phyloP scores from a whole-genome alignment of 2,113 vertebrate species.

The Conger conger region DNA sequence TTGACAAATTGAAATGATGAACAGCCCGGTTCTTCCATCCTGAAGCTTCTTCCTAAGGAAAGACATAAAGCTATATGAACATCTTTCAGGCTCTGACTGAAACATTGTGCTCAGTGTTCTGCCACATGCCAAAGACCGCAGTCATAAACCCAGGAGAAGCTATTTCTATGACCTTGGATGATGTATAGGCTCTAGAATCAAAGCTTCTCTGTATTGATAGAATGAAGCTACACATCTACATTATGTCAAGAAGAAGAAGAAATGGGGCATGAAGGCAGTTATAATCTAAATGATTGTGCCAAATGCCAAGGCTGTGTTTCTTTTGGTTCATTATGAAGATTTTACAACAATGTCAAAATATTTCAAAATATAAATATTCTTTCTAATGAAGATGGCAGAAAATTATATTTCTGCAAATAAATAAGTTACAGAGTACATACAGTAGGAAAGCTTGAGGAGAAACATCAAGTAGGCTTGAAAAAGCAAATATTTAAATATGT shows the following conservation, averaged over 20 bases:
- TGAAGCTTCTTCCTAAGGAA: not conserved
- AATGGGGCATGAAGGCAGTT: not conserved
- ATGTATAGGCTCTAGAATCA: not conserved
- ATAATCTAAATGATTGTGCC: not conserved
- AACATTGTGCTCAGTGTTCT: not conserved
- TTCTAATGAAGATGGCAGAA: not conserved
- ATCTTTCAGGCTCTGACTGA: not conserved
- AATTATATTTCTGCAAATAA: not conserved
- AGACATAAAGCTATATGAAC: not conserved
- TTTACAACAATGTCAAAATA: not conserved
- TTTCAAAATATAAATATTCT: not conserved
- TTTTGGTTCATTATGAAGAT: not conserved
- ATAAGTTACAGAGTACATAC: too few relatives aligned
- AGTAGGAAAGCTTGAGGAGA: too few relatives aligned
- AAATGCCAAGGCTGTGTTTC: not conserved
- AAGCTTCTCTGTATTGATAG: not conserved
- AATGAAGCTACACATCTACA: not conserved
- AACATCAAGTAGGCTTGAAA: too few relatives aligned
- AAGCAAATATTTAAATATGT: too few relatives aligned
- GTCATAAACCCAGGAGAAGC: not conserved
- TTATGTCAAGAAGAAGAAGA: not conserved
- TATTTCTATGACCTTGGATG: not conserved
- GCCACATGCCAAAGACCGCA: not conserved
- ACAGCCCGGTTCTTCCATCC: not conserved
- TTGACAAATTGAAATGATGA: not conserved